Percentiles rank a stretch among this genome's conserved stretches.
Evolutionary conservation across 2,888 invertebrate genomes (phyloP).

Genomic region (Pimpla rufipes): DNA sequence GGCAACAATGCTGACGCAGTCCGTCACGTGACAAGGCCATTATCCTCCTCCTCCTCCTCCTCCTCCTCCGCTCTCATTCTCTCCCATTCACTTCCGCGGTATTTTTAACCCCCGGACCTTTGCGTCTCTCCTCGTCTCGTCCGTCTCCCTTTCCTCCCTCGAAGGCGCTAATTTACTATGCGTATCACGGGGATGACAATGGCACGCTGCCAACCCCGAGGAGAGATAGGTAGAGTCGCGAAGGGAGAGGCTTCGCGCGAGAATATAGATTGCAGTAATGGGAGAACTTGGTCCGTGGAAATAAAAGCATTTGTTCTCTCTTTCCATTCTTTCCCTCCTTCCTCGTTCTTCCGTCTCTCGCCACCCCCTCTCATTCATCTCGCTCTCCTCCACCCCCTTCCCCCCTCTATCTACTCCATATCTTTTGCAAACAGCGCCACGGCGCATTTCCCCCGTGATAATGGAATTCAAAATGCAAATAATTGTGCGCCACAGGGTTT

Average conservation of each 20-base stretch:
- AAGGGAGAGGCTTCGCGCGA: constrained; percentile 16
- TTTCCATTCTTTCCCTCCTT: constrained; percentile 10
- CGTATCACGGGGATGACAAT: constrained; percentile 72
- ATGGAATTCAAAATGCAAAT: constrained; percentile 50
- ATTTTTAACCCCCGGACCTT: neutral
- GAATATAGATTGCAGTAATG: constrained; percentile 59
- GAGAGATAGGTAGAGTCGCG: constrained; percentile 37
- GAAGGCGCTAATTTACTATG: constrained; percentile 58
- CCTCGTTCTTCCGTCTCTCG: neutral
- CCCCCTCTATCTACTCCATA: constrained; percentile 5
- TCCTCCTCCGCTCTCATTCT: neutral
- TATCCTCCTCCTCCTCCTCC: too few species aligned
- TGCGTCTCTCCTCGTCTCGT: too few species aligned
- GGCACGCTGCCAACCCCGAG: constrained; percentile 70
- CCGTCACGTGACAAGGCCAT: too few species aligned
- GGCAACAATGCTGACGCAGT: too few species aligned
- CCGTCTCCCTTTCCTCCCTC: constrained; percentile 23
- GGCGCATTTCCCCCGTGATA: constrained; percentile 25
- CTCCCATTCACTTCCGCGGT: neutral
- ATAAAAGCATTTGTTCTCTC: constrained; percentile 42
- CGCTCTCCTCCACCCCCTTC: too few species aligned
- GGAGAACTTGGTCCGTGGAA: constrained; percentile 51
- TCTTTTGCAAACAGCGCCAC: constrained; percentile 39
- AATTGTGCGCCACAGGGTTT: constrained; percentile 43
- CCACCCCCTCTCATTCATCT: too few species aligned